phyloP scores from a whole-genome alignment of 2,113 vertebrate species.

The Ardeotis arabs region DNA sequence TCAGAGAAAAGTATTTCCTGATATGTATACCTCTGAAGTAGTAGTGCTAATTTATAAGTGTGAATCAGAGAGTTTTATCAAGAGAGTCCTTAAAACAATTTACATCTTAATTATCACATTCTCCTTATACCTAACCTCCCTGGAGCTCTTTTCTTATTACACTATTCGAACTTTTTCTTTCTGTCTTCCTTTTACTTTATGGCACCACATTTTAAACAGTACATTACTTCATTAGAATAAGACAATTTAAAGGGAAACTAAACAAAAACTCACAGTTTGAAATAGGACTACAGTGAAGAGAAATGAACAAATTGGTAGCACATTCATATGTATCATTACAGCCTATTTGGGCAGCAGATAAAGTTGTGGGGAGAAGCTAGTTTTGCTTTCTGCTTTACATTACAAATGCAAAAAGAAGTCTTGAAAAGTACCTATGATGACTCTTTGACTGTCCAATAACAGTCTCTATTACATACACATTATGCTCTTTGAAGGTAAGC shows the following conservation, averaged over 20 bases:
- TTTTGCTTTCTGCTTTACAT: background rate
- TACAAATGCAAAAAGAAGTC: background rate
- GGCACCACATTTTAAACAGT: background rate
- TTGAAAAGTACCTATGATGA: background rate
- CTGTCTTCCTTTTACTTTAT: background rate
- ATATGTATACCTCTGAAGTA: background rate
- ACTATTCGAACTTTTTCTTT: background rate
- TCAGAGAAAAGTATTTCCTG: background rate
- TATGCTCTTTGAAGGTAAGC: background rate
- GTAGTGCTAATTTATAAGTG: background rate
- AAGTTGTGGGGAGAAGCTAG: background rate
- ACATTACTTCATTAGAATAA: background rate
- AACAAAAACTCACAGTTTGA: background rate
- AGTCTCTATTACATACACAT: background rate
- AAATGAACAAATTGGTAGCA: background rate
- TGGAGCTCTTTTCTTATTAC: background rate
- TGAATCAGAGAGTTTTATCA: background rate
- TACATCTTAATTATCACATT: background rate
- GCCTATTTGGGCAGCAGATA: background rate
- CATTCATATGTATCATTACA: background rate
- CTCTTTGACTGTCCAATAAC: background rate
- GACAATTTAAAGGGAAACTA: background rate
- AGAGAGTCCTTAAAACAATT: background rate
- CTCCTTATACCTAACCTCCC: background rate
- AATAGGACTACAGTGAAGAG: background rate